Percentiles rank a stretch among this genome's conserved stretches.
Conservation (phyloP, 2,888 invertebrate genomes). For the Eumacrocentrus americanus region DNA sequence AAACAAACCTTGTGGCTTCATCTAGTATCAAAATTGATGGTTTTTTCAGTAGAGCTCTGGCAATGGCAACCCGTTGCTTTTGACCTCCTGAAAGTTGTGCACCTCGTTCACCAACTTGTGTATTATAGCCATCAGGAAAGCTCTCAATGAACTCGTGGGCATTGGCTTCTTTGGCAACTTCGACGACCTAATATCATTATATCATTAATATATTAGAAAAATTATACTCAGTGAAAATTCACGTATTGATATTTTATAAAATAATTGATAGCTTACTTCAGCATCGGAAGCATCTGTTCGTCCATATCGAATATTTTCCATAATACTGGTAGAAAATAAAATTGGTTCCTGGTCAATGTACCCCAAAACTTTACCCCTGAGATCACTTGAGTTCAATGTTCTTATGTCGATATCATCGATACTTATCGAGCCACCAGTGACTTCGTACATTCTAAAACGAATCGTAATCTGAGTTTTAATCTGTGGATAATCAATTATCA, state of each 20-base stretch:
- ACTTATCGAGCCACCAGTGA: constrained; percentile 73
- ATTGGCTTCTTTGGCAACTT: constrained; percentile 86
- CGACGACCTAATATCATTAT: constrained; percentile 66
- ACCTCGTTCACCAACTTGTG: constrained; percentile 88
- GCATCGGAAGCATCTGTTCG: constrained; percentile 71
- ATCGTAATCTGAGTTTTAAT: too few species aligned
- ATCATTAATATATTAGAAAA: neutral
- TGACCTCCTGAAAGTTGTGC: constrained; percentile 94
- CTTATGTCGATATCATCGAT: constrained; percentile 77
- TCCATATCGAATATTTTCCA: constrained; percentile 95
- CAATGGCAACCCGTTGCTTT: constrained; percentile 93
- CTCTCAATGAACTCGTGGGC: constrained; percentile 86
- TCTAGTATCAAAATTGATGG: constrained; percentile 88
- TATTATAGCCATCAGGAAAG: constrained; percentile 86
- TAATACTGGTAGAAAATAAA: constrained; percentile 87
- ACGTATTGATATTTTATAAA: too few species aligned
- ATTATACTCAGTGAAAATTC: neutral
- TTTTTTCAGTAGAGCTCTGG: constrained; percentile 89
- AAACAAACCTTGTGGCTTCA: constrained; percentile 93
- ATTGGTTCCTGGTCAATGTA: constrained; percentile 94
- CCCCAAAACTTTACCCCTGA: constrained; percentile 82
- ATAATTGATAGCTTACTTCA: constrained; percentile 65
- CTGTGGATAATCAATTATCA: too few species aligned
- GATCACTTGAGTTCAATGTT: constrained; percentile 80
- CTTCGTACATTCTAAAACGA: constrained; percentile 81